phyloP scores from a whole-genome alignment of 2,113 vertebrate species.

The Chelonoidis abingdonii region DNA sequence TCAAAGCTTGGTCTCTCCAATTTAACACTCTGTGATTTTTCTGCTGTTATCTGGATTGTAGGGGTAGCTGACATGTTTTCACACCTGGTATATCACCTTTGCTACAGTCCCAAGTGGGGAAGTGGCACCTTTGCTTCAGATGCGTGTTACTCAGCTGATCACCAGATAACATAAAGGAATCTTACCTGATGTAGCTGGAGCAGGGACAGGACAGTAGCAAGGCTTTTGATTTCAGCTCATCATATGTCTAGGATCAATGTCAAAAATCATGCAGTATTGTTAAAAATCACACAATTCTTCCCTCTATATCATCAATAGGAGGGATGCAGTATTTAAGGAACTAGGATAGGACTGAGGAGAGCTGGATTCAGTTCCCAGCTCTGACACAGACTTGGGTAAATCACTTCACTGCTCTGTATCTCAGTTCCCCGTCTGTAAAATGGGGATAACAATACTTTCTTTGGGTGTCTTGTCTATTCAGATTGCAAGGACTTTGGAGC shows the following conservation, averaged over 20 bases:
- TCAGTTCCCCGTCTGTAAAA: not conserved
- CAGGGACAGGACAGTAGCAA: not conserved
- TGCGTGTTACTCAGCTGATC: not conserved
- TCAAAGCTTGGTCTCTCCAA: slow-evolving; percentile 32
- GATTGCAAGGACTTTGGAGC: not conserved
- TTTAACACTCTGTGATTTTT: slow-evolving; percentile 47
- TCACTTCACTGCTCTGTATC: not conserved
- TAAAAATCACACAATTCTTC: not conserved
- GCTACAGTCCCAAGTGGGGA: fast-evolving
- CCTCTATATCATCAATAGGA: not conserved
- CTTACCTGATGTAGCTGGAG: not conserved
- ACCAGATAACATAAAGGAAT: not conserved
- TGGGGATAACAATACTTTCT: not conserved
- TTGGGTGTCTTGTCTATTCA: not conserved
- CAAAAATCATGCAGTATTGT: not conserved
- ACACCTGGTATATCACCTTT: not conserved
- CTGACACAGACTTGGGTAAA: not conserved
- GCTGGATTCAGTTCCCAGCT: not conserved
- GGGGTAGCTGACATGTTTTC: not conserved
- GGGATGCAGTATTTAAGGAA: not conserved
- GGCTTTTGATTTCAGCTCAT: not conserved
- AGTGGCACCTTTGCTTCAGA: fast-evolving
- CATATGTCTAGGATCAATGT: fast-evolving
- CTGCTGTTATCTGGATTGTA: not conserved
- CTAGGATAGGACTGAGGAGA: not conserved